Percentiles rank a stretch among this genome's conserved stretches.
These are phyloP conservation scores for Leptoteleia sp. DNA, from an alignment of 1,140 invertebrate genomes.

Conservation along the genomic window DNA sequence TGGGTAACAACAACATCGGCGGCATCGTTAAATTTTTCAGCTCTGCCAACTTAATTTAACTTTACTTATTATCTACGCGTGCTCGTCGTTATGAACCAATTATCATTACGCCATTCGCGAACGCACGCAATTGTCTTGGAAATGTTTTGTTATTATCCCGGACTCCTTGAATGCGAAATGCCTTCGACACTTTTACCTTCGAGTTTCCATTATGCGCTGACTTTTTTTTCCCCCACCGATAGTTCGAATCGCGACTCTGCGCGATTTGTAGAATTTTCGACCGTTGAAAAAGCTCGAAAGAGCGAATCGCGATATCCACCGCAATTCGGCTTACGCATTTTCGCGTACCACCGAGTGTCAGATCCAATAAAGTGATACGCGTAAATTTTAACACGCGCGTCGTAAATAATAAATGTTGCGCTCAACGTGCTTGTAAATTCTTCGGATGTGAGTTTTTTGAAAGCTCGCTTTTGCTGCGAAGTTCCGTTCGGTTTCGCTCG, in stretches of 20 bases:
- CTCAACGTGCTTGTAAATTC: conserved; percentile 4
- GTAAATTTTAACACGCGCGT: background rate
- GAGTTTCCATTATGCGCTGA: too few species aligned
- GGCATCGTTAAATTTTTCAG: conserved; percentile 37
- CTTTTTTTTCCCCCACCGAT: too few species aligned
- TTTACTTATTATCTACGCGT: conserved; percentile 8
- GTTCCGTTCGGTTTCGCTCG: conserved; percentile 24
- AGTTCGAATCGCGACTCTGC: conserved; percentile 3
- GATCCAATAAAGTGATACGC: conserved; percentile 13
- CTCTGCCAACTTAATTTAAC: conserved; percentile 11
- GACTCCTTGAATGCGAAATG: too few species aligned
- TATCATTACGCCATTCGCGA: conserved; percentile 41
- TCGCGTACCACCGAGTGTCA: background rate
- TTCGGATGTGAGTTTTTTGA: conserved; percentile 10
- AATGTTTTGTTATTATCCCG: too few species aligned
- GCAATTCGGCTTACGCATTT: too few species aligned
- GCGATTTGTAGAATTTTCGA: background rate
- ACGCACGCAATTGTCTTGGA: too few species aligned
- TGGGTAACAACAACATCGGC: conserved; percentile 15
- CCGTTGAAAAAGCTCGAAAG: background rate
- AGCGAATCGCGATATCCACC: conserved; percentile 3
- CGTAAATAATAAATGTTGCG: conserved; percentile 8
- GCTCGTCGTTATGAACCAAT: conserved; percentile 27
- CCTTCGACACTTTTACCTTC: too few species aligned
- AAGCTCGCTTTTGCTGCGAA: background rate